These are phyloP conservation scores for Anhinga rufa DNA, from an alignment of 2,113 vertebrate genomes.

Conservation along the genomic window DNA sequence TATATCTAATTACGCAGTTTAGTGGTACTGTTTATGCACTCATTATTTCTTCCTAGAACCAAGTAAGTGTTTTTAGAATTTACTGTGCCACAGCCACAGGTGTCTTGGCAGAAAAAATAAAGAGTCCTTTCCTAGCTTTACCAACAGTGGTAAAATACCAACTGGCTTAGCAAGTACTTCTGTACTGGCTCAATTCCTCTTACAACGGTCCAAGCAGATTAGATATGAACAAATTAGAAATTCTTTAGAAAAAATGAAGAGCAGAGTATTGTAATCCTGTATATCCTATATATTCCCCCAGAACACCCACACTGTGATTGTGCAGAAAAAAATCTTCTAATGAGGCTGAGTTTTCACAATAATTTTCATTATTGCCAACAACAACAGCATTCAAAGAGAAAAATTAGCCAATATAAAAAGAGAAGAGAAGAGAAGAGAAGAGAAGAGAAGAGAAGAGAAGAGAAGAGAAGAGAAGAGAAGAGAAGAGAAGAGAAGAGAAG, in stretches of 20 bases:
- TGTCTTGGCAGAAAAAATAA: neutral
- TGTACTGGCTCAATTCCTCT: neutral
- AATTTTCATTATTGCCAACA: neutral
- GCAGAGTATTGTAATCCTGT: neutral
- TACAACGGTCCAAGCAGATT: neutral
- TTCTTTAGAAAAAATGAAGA: neutral
- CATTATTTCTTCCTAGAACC: neutral
- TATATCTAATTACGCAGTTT: neutral
- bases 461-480: no score
- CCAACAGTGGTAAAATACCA: neutral
- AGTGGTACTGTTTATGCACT: neutral
- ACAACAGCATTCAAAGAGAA: neutral
- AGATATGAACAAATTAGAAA: neutral
- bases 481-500: no score
- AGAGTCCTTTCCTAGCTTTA: neutral
- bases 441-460: no score
- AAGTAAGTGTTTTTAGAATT: neutral
- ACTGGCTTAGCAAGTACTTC: neutral
- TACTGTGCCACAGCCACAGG: neutral
- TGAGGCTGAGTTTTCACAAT: neutral
- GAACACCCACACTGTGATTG: neutral
- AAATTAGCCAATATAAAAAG: neutral
- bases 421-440: neutral
- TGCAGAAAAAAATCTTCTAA: neutral
- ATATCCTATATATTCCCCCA: neutral